phyloP scores from a whole-genome alignment of 2,113 vertebrate species.

The Rhadina sibilatrix region DNA sequence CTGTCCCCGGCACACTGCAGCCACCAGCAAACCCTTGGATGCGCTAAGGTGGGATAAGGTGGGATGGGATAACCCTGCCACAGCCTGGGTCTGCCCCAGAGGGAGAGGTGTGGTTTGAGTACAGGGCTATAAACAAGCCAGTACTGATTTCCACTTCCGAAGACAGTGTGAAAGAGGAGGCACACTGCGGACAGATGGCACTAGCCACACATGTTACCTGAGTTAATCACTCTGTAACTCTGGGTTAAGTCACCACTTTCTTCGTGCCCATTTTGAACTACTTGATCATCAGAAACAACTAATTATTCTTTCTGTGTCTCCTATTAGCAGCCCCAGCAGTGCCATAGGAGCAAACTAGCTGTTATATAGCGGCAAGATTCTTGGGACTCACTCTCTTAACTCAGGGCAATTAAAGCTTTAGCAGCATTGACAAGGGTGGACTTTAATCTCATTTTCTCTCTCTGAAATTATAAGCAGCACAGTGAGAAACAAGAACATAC shows the following conservation, averaged over 20 bases:
- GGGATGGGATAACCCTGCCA: not conserved
- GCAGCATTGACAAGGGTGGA: not conserved
- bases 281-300: not conserved
- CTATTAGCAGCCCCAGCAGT: not conserved
- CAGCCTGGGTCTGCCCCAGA: not conserved
- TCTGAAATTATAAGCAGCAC: not conserved
- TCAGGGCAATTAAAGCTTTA: not conserved
- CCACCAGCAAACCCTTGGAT: not conserved
- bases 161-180: not conserved
- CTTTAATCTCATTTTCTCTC: not conserved
- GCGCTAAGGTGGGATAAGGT: not conserved
- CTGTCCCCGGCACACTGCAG: not conserved
- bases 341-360: not conserved
- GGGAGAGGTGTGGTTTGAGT: not conserved
- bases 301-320: not conserved
- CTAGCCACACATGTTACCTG: not conserved
- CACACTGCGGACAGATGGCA: not conserved
- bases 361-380: not conserved
- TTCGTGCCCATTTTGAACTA: not conserved
- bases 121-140: not conserved
- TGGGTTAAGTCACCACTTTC: not conserved
- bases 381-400: not conserved
- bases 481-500: not conserved
- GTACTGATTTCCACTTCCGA: not conserved
- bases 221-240: not conserved